Conservation (phyloP, 1,140 invertebrate species). For the Microplitis demolitor region DNA sequence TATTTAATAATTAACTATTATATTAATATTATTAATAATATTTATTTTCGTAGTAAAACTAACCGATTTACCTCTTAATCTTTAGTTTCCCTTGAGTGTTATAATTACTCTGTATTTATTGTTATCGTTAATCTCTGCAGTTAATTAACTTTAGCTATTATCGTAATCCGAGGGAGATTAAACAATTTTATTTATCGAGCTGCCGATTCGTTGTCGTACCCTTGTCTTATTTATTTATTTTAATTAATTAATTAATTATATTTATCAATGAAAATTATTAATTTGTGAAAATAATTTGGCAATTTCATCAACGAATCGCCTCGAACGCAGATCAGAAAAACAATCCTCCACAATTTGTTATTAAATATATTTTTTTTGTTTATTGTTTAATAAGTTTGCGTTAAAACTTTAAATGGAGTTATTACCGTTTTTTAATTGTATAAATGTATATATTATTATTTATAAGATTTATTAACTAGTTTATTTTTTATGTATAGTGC, state of each 20-base stretch:
- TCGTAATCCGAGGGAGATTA: conserved; percentile 30
- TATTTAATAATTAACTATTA: conserved; percentile 16
- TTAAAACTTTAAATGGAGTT: not conserved
- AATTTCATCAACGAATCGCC: no score
- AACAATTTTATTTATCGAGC: conserved; percentile 45
- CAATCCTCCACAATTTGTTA: not conserved
- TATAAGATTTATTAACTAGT: conserved; percentile 7
- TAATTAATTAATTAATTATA: not conserved
- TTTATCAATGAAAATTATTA: not conserved
- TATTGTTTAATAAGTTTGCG: not conserved
- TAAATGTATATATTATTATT: not conserved
- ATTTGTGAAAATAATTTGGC: conserved; percentile 5
- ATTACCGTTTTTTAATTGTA: conserved; percentile 8
- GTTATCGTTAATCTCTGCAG: not conserved
- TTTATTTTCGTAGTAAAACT: conserved; percentile 41
- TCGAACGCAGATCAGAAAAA: not conserved
- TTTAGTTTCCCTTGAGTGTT: conserved; percentile 17
- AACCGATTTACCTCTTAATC: conserved; percentile 22
- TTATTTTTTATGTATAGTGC: conserved; percentile 34
- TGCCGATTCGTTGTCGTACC: conserved; percentile 21
- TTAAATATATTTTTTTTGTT: not conserved
- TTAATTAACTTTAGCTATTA: conserved; percentile 20
- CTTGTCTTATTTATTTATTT: conserved; percentile 24
- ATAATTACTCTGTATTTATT: conserved; percentile 13
- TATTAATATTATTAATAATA: conserved; percentile 23